Evolutionary conservation across 35 echinoderm and acorn worm genomes (phyloP), one percentile per base, ranked within the genome.

Genomic region (Hemicentrotus pulcherrimus): DNA sequence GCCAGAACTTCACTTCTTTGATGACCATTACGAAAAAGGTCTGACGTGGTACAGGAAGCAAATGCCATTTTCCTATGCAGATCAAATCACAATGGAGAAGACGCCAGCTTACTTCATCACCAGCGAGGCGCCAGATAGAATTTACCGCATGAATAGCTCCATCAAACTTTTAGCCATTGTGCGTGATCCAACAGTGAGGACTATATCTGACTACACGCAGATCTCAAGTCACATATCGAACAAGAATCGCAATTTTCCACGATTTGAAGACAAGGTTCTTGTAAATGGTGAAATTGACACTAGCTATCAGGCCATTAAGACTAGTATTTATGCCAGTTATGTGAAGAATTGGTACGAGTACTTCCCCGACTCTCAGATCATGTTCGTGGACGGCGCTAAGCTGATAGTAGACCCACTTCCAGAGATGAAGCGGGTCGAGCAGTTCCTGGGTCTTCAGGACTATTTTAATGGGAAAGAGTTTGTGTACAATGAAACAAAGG

Each of bases 81-180:
- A 96, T 89, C 98, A 99, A 86, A 94, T 97, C 28, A 99, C 97
- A 1, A 99, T 99, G 47, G 98, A 99, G 95, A 99, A 99, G 47
- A 98, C 96, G 0, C 98, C 98, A 4, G 96, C 97, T 15, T 99
- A 99, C 86, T 98, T 99, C 45, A 96, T 99, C 14, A 97, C 96
- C 22, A 90, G 93, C 32, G 97, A 97, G 47, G 98, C 94, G 14
- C 98, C 98, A 0, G 85, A 91, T n/a, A 55, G 96, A 46, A 94
- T 99, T 22, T 94, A 95, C 61, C 88, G 96, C 46, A 98, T 99
- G 97, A 97, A 98, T 61, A 94, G 94, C 9, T 92, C 91, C 41
- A 71, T 97, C 31, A 98, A 96, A 86, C 65, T 99, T 11, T 88
- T 99, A 4, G 91, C 97, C 9, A 99, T 99, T 47, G 98, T 99